Evolutionary conservation across 2,888 invertebrate species (phyloP).

Genomic region (Falcaria lacertinaria): DNA sequence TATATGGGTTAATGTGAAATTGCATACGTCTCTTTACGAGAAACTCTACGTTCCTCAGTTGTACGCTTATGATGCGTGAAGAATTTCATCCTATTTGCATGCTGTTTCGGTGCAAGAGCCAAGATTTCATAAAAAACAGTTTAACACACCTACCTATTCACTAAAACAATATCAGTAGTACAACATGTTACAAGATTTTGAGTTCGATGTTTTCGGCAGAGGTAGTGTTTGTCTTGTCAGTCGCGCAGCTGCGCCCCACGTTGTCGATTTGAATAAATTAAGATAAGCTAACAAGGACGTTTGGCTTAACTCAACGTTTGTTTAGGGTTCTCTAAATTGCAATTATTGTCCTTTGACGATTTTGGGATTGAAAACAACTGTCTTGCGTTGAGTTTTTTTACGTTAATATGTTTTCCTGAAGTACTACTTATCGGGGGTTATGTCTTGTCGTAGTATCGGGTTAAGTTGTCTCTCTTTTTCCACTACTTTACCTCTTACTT

Average conservation of each 20-base stretch:
- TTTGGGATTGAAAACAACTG: neutral
- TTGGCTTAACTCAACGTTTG: conserved; percentile 13
- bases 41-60: conserved; percentile 7
- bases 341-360: neutral
- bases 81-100: neutral
- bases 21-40: neutral
- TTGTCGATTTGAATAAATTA: conserved; percentile 48
- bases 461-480: too few species aligned
- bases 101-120: neutral
- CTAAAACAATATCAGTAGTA: too few species aligned
- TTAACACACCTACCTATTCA: too few species aligned
- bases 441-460: too few species aligned
- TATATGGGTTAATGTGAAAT: conserved; percentile 7
- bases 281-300: conserved; percentile 47
- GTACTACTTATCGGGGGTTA: too few species aligned
- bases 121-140: too few species aligned
- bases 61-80: neutral
- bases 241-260: conserved; percentile 6
- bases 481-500: neutral
- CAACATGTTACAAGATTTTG: too few species aligned
- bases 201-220: neutral
- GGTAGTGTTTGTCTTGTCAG: neutral
- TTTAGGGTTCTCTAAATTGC: neutral
- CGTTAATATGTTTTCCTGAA: too few species aligned
- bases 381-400: too few species aligned